phyloP scores from a whole-genome alignment of 2,797 vertebrate genomes.

The Rachycentron canadum region DNA sequence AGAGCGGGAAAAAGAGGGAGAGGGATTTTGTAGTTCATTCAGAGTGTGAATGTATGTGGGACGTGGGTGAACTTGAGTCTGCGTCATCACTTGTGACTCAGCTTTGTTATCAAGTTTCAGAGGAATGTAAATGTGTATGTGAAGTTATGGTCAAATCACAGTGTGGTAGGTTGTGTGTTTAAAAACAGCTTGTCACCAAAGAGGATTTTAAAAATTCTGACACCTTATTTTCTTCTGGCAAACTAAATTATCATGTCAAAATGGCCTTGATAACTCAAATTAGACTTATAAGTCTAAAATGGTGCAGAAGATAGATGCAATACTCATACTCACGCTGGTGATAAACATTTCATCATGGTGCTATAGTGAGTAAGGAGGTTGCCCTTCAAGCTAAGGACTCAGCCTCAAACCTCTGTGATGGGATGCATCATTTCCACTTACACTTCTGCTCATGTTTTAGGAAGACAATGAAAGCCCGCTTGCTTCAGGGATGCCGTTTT shows the following conservation, averaged over 20 bases:
- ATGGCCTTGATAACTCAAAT: conserved; percentile 31
- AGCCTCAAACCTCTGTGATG: neutral
- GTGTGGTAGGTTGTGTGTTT: neutral
- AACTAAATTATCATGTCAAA: conserved; percentile 25
- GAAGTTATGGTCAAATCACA: conserved; percentile 16
- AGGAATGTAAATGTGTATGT: conserved; percentile 42
- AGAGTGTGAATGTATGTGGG: conserved; percentile 51
- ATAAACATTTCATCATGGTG: conserved; percentile 28
- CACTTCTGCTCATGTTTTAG: conserved; percentile 38
- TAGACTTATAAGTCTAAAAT: neutral
- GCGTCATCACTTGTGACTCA: conserved; percentile 60
- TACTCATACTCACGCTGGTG: conserved; percentile 1
- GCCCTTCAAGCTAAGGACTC: conserved; percentile 15
- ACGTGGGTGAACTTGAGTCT: conserved; percentile 27
- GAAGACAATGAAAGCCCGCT: conserved; percentile 34
- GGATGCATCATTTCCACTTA: conserved; percentile 8
- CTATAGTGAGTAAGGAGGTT: neutral
- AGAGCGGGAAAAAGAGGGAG: neutral
- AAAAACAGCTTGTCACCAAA: conserved; percentile 15
- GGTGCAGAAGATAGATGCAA: conserved; percentile 12
- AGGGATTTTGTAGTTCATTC: conserved; percentile 58
- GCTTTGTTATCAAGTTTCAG: conserved; percentile 38
- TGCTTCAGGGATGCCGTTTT: conserved; percentile 42
- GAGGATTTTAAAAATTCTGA: conserved; percentile 19
- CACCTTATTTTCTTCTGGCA: neutral